Percentiles rank a stretch among this genome's conserved stretches.
Evolutionary conservation across 2,113 vertebrate species (phyloP).

Genomic region (Alces alces): DNA sequence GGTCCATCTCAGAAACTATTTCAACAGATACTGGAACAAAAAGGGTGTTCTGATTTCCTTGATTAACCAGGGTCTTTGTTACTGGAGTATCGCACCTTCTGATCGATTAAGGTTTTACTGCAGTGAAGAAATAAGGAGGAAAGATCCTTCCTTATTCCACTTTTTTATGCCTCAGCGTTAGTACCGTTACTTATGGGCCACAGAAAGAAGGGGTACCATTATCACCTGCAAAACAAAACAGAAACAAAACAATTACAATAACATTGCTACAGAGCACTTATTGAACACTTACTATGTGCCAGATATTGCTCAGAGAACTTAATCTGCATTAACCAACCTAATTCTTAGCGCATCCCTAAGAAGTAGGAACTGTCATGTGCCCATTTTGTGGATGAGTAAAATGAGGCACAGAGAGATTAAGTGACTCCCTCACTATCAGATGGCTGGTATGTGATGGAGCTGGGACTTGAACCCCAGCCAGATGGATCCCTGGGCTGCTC

Average conservation of each 20-base stretch:
- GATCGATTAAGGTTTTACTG: neutral
- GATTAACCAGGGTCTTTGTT: neutral
- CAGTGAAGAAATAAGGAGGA: neutral
- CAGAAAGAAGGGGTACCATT: neutral
- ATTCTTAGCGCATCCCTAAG: neutral
- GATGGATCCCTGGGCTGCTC: neutral
- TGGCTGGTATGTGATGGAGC: fast-evolving
- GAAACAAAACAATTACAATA: neutral
- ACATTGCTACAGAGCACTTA: neutral
- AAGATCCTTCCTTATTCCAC: neutral
- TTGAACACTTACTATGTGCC: neutral
- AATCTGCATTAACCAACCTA: too few species aligned
- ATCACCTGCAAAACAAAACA: neutral
- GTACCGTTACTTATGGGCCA: neutral
- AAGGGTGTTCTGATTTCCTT: neutral
- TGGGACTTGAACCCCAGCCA: neutral
- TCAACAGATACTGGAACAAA: neutral
- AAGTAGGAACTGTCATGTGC: neutral
- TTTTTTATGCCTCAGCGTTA: neutral
- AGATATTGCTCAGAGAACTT: neutral
- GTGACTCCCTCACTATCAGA: neutral
- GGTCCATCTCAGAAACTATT: neutral
- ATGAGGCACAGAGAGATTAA: neutral
- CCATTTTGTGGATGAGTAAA: neutral
- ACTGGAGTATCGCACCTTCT: neutral